These are phyloP conservation scores for Otolemur garnettii DNA, from an alignment of 2,113 vertebrate species.

Conservation along the genomic window DNA sequence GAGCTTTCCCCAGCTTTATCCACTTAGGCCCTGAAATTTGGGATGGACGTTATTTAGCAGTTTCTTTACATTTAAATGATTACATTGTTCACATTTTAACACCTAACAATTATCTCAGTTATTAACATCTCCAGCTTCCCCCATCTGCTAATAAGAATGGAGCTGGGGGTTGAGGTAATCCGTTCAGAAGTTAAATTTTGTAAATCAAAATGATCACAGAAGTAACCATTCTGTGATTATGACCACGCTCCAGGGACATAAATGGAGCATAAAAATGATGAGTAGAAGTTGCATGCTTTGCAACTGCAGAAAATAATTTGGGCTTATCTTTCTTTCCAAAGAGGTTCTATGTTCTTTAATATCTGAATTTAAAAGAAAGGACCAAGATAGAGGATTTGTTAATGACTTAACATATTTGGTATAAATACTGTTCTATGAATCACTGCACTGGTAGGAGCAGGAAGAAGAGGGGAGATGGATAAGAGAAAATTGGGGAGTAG, in stretches of 20 bases:
- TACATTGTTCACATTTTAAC: slow-evolving; percentile 10
- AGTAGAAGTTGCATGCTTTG: slow-evolving; percentile 19
- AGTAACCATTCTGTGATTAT: neutral
- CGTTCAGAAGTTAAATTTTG: slow-evolving; percentile 42
- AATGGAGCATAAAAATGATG: neutral
- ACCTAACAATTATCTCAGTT: slow-evolving; percentile 1
- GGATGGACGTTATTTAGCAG: neutral
- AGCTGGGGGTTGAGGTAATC: neutral
- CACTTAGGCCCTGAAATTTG: neutral
- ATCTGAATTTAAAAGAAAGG: slow-evolving; percentile 24
- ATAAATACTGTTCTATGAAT: slow-evolving; percentile 28
- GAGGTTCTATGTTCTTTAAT: neutral
- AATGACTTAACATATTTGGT: slow-evolving; percentile 36
- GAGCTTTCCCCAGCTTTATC: neutral
- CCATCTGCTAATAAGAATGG: neutral
- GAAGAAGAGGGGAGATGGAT: slow-evolving; percentile 7
- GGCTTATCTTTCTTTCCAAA: slow-evolving; percentile 38
- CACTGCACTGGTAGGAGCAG: slow-evolving; percentile 40
- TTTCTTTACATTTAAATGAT: slow-evolving; percentile 56
- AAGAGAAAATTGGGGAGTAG: slow-evolving; percentile 41
- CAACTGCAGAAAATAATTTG: slow-evolving; percentile 1
- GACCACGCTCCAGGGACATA: neutral
- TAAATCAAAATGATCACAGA: too few species aligned
- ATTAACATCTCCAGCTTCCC: neutral
- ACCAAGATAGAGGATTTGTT: neutral